phyloP scores from a whole-genome alignment of 2,113 vertebrate genomes.

The Indicator maculatus region DNA sequence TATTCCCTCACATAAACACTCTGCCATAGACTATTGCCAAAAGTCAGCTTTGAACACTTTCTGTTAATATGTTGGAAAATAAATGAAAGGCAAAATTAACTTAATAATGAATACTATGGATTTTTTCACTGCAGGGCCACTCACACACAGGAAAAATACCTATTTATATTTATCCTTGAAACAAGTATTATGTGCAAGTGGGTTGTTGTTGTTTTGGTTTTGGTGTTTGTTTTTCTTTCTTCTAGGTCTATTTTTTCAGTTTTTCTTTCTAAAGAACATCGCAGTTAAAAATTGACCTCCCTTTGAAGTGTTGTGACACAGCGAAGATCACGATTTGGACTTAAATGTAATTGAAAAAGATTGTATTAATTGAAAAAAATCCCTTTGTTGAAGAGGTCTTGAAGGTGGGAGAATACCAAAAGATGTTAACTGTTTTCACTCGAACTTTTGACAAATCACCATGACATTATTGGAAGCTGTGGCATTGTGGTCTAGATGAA shows the following conservation, averaged over 20 bases:
- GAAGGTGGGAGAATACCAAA: neutral
- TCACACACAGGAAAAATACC: neutral
- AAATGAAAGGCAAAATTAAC: neutral
- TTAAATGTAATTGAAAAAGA: neutral
- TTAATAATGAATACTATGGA: neutral
- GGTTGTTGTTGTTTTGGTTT: no score
- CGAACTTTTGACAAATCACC: neutral
- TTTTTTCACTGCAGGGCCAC: neutral
- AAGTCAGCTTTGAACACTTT: neutral
- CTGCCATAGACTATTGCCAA: neutral
- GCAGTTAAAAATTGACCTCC: neutral
- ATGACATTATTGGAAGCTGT: neutral
- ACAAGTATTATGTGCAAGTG: fast-evolving
- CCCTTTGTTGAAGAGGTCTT: neutral
- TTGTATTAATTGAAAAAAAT: neutral
- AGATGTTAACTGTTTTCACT: neutral
- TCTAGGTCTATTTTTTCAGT: neutral
- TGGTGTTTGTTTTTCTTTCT: neutral
- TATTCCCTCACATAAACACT: neutral
- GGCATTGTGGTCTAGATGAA: neutral
- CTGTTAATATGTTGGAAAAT: neutral
- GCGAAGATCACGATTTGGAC: neutral
- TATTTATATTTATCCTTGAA: neutral
- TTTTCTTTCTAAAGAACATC: neutral
- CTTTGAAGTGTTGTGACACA: neutral